phyloP scores from a whole-genome alignment of 1,140 invertebrate genomes.

The Conopomorpha cramerella region DNA sequence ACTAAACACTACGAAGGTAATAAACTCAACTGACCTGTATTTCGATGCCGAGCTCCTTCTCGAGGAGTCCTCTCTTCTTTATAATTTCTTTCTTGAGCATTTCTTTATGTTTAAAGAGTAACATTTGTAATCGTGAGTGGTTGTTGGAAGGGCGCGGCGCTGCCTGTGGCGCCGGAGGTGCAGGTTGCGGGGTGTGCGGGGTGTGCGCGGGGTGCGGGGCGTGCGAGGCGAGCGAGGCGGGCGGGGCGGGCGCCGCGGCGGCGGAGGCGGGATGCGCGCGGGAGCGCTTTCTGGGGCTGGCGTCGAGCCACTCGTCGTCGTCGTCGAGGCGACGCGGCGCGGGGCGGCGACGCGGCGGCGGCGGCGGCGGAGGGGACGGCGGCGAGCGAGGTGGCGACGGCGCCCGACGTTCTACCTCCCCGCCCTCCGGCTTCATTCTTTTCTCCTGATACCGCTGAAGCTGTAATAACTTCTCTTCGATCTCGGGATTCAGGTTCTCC shows the following conservation, averaged over 20 bases:
- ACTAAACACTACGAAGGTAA: slow-evolving; percentile 3
- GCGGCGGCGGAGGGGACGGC: slow-evolving; percentile 17
- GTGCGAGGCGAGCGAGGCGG: slow-evolving; percentile 8
- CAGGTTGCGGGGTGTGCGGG: slow-evolving; percentile 5
- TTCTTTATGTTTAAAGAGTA: slow-evolving; percentile 86
- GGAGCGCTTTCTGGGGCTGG: slow-evolving; percentile 55
- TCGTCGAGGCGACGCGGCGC: slow-evolving; percentile 16
- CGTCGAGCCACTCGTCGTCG: slow-evolving; percentile 61
- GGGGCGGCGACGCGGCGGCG: slow-evolving; percentile 20
- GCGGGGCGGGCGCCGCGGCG: slow-evolving; percentile 12
- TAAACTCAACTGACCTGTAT: slow-evolving; percentile 80
- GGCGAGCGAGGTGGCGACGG: slow-evolving; percentile 21
- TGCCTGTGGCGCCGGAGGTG: slow-evolving; percentile 5
- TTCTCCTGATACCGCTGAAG: slow-evolving; percentile 86
- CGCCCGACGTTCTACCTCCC: slow-evolving; percentile 6
- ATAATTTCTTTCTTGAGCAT: slow-evolving; percentile 92
- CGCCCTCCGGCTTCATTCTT: slow-evolving; percentile 68
- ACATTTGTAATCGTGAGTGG: slow-evolving; percentile 65
- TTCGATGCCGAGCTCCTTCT: slow-evolving; percentile 89
- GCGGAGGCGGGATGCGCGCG: slow-evolving; percentile 25
- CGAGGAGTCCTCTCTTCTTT: slow-evolving; percentile 85
- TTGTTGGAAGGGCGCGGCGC: slow-evolving; percentile 33
- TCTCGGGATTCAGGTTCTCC: slow-evolving; percentile 89
- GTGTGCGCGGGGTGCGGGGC: slow-evolving; percentile 7
- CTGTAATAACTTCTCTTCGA: slow-evolving; percentile 89